Evolutionary conservation across 2,888 invertebrate genomes (phyloP), one percentile per base, ranked within the genome.

Genomic region (Holacanthella duospinosa): DNA sequence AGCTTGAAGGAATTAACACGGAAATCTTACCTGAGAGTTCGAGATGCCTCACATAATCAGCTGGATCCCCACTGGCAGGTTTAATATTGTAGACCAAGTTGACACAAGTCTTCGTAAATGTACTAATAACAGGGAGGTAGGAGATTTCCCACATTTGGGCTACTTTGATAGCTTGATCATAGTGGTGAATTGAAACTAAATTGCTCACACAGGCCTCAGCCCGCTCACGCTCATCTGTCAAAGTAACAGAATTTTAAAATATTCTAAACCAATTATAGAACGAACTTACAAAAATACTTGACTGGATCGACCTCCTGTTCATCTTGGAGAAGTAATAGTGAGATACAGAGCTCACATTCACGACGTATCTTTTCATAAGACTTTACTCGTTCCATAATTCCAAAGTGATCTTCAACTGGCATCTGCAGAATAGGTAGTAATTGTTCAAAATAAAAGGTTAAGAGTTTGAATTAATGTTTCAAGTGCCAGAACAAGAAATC

Each of bases 91-190:
- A 62, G 1, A 69, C 64, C 27, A 73, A 62, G 55, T 66, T 68
- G 4, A 63, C 59, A 54, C 67, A 68, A 0, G 61, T 57, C 4
- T 60, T 56, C 1, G 69, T 57, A 36, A 68, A 66, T 9, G 60
- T 29, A 16, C 64, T 24, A n/a, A 73, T 60, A 16, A 71, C 62
- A 1, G 68, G 66, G 28, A 59, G 57, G 27, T 62, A 61, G 19
- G 67, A 61, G 16, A 67, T 60, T 1, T 61, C 64, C 71, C 71
- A 73, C 16, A 64, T 55, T 9, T 29, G 43, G 9, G 73, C 70
- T 6, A 73, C 54, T 29, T 66, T 66, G 1, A 73, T 59, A 26
- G 73, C 71, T 60, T 65, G 66, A 44, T 73, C 73, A 57, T 65
- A 73, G 27, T 63, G 65, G 59, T 71, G 68, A 2, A 61, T 62